Base-by-base conservation (phyloP, 2,888 invertebrate genomes). In the Epirrhoe alternata region DNA sequence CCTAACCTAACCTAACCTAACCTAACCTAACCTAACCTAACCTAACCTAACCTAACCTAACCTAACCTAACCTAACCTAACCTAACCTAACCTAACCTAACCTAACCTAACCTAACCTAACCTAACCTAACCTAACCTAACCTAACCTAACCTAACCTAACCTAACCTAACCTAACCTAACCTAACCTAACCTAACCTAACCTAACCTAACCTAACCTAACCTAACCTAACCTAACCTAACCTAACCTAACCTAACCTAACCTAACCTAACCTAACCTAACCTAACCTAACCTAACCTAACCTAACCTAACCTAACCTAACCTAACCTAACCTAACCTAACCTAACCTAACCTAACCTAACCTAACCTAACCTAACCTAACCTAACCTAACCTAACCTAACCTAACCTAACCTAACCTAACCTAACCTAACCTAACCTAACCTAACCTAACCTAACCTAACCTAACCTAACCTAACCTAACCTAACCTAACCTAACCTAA, bases 241-340 rank as follows among this genome's bases (percentile, higher is more conserved):
- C 57, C 62, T 58, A 66, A 58, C 61, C 62, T 58, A 61, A 58
- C 61, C 61, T 66, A 62, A 59, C 66, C 62, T 66, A 62, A 66
- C 66, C 62, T 62, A 58, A 62, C 62, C 61, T 64, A 60, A 55
- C 60, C 74, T 72, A 70, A 69, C 71, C 71, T 74, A 74, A 74
- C 71, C 72, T 70, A 72, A 74, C 70, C 71, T 74, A 74, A 74
- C 71, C 74, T 72, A 72, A 74, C 74, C 74, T 74, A 74, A 72
- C 71, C 74, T 74, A 72, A 74, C 74, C 70, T 69, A 73, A 68
- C 70, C 69, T 68, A 72, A 67, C 72, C 70, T 66, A 66, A 66
- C 72, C 69, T 66, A 72, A 68, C 72, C 74, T 70, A 71, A 71
- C 72, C 74, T 71, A 72, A 72, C 74, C 74, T 72, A 72, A 72